phyloP scores from a whole-genome alignment of 37 sponge, comb jelly and placozoan genomes.

The Petrosia ficiformis region DNA sequence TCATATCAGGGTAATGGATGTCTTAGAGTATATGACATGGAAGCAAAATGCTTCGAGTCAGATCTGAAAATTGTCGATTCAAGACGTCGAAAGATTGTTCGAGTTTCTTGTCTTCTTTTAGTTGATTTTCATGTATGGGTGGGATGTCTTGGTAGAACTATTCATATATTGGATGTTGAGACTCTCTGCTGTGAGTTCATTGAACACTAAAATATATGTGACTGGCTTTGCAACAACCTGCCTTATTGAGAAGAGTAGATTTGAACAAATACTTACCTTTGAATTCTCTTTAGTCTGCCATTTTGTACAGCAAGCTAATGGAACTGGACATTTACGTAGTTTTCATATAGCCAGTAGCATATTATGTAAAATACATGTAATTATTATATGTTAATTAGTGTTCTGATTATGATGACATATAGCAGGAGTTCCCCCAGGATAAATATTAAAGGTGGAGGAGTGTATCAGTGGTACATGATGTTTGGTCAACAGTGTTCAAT shows the following conservation, averaged over 20 bases:
- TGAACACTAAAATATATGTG: background rate
- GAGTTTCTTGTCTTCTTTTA: conserved; percentile 73
- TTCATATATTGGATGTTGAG: conserved; percentile 75
- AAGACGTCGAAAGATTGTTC: conserved; percentile 33
- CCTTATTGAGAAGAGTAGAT: too few species aligned
- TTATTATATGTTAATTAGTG: too few species aligned
- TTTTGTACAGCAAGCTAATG: background rate
- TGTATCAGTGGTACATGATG: too few species aligned
- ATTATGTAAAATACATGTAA: too few species aligned
- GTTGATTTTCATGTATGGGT: conserved; percentile 76
- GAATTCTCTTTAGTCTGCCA: background rate
- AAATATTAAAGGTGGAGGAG: too few species aligned
- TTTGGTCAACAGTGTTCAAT: too few species aligned
- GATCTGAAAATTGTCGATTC: conserved; percentile 72
- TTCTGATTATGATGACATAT: too few species aligned
- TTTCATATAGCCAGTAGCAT: too few species aligned
- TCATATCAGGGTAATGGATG: conserved; percentile 62
- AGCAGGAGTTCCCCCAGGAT: too few species aligned
- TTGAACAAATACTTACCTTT: background rate
- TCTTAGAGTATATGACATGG: conserved; percentile 73
- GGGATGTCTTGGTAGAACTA: conserved; percentile 60
- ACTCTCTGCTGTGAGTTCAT: conserved; percentile 66
- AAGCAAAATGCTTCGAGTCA: conserved; percentile 59
- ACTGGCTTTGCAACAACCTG: too few species aligned
- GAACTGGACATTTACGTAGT: too few species aligned